Evolutionary conservation across 2,797 vertebrate species (phyloP).

Genomic region (Scomberomorus guttatus): DNA sequence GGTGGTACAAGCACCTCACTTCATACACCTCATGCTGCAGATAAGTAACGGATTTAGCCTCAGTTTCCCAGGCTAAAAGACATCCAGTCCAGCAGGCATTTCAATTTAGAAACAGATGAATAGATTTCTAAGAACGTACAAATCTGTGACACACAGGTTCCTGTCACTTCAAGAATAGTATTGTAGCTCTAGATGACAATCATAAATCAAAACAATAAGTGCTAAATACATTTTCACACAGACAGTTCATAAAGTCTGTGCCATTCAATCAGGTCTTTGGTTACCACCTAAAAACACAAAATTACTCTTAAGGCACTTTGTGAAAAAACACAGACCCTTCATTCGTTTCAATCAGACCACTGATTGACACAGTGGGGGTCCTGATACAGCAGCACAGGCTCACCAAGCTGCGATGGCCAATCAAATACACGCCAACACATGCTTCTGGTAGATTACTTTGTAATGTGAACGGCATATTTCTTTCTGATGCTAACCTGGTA

Average conservation of each 20-base stretch:
- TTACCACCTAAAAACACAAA: neutral
- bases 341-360: neutral
- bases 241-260: neutral
- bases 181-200: neutral
- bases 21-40: constrained; percentile 34
- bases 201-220: neutral
- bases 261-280: neutral
- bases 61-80: constrained; percentile 19
- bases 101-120: constrained; percentile 32
- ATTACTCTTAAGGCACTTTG: neutral
- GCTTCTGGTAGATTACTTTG: neutral
- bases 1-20: constrained; percentile 54
- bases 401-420: neutral
- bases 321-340: too few relatives aligned
- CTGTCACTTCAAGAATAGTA: constrained; percentile 17
- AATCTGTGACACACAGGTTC: neutral
- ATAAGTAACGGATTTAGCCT: constrained; percentile 46
- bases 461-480: neutral
- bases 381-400: neutral
- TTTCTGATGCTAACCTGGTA: neutral
- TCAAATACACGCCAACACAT: neutral
- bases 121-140: constrained; percentile 31
- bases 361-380: too few relatives aligned
- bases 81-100: constrained; percentile 25
- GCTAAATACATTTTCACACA: neutral